Percentiles rank a stretch among this genome's conserved stretches.
These are phyloP conservation scores for Tetragonula clypearis DNA, from an alignment of 1,140 invertebrate genomes.

Conservation along the genomic window DNA sequence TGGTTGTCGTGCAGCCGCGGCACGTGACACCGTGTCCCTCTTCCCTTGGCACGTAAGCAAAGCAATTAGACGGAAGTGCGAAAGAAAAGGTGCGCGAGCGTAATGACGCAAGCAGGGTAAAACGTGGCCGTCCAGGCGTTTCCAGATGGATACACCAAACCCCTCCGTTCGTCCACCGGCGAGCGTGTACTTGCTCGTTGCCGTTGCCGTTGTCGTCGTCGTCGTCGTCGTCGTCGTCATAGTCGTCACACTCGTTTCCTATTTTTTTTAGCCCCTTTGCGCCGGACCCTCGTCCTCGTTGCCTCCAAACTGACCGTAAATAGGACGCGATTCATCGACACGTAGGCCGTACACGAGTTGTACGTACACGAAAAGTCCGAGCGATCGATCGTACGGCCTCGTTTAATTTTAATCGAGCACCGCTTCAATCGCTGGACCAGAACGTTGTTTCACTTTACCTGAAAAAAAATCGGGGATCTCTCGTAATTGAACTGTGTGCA, in stretches of 20 bases:
- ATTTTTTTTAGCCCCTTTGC: slow-evolving; percentile 24
- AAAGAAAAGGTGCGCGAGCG: slow-evolving; percentile 51
- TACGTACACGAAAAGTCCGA: slow-evolving; percentile 25
- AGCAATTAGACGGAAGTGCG: slow-evolving; percentile 63
- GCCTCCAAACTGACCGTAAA: slow-evolving; percentile 46
- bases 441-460: slow-evolving; percentile 12
- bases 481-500: slow-evolving; percentile 24
- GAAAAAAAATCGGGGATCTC: slow-evolving; percentile 24
- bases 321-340: slow-evolving; percentile 47
- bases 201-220: neutral
- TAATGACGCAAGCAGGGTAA: slow-evolving; percentile 57
- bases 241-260: neutral
- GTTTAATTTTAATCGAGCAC: slow-evolving; percentile 50
- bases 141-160: slow-evolving; percentile 66
- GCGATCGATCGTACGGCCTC: slow-evolving; percentile 37
- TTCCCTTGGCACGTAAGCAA: slow-evolving; percentile 52
- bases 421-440: slow-evolving; percentile 3
- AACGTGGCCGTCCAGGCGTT: slow-evolving; percentile 68
- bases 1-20: slow-evolving; percentile 11
- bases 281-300: slow-evolving; percentile 31
- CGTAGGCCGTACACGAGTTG: slow-evolving; percentile 7
- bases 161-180: slow-evolving; percentile 42
- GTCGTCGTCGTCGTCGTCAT: neutral
- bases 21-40: slow-evolving; percentile 49
- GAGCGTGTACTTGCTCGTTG: slow-evolving; percentile 22